Evolutionary conservation across 2,888 invertebrate species (phyloP).

Genomic region (Cordilura impudica): DNA sequence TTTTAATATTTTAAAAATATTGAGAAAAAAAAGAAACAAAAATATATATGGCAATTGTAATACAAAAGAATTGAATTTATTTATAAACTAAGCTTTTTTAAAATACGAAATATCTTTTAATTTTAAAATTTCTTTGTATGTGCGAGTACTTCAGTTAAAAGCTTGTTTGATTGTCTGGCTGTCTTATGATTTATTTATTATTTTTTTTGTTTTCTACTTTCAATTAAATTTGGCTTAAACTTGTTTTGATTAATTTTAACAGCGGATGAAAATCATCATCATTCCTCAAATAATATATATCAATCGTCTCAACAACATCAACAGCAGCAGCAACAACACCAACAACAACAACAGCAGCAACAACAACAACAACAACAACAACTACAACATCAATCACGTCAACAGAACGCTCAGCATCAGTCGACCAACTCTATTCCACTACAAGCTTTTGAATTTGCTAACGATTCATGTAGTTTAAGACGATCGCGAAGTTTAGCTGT

Average conservation of each 20-base stretch:
- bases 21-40: too few species aligned
- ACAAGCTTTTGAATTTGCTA: constrained; percentile 73
- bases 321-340: constrained; percentile 47
- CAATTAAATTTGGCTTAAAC: constrained; percentile 8
- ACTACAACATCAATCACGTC: constrained; percentile 34
- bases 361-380: constrained; percentile 20
- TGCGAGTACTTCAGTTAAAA: background rate
- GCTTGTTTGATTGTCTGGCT: background rate
- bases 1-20: too few species aligned
- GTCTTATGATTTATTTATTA: background rate
- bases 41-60: too few species aligned
- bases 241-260: constrained; percentile 42
- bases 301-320: constrained; percentile 48
- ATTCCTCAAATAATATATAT: constrained; percentile 67
- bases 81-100: too few species aligned
- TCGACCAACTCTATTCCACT: constrained; percentile 61
- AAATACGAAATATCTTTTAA: too few species aligned
- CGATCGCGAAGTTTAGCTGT: constrained; percentile 86
- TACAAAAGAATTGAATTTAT: too few species aligned
- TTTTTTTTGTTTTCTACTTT: constrained; percentile 11
- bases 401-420: constrained; percentile 40
- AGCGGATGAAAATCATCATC: constrained; percentile 70
- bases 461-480: constrained; percentile 80
- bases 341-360: constrained; percentile 44
- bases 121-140: too few species aligned